A percentile compares a stretch with the other conserved stretches of the same genome.
Conservation (phyloP, 2,888 invertebrate genomes). For the Chorisops tibialis region DNA sequence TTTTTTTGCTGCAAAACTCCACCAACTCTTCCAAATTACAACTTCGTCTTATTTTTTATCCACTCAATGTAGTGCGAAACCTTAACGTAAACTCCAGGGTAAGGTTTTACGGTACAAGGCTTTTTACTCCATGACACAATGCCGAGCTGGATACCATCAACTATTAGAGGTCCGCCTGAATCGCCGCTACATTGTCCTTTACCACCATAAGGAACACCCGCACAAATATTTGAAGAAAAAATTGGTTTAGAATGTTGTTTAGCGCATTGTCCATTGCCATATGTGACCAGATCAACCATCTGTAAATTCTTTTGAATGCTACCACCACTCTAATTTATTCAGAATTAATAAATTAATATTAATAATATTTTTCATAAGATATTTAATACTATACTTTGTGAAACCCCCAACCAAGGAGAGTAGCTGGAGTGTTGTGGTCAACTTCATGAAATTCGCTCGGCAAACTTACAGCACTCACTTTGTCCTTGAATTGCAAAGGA, state of each 20-base stretch:
- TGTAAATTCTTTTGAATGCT: slow-evolving; percentile 46
- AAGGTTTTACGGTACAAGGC: slow-evolving; percentile 50
- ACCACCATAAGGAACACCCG: slow-evolving; percentile 51
- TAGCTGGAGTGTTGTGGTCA: slow-evolving; percentile 36
- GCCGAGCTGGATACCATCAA: slow-evolving; percentile 48
- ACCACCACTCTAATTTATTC: slow-evolving; percentile 40
- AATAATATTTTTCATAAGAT: too few relatives aligned
- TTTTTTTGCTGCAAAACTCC: too few relatives aligned
- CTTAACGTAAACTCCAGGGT: slow-evolving; percentile 52
- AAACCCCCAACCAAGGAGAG: slow-evolving; percentile 46
- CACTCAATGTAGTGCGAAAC: slow-evolving; percentile 48
- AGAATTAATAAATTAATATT: too few relatives aligned
- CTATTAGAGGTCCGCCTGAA: slow-evolving; percentile 53
- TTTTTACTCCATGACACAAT: slow-evolving; percentile 54
- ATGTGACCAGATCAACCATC: slow-evolving; percentile 47
- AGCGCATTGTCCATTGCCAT: slow-evolving; percentile 48
- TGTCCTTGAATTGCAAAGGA: slow-evolving; percentile 39
- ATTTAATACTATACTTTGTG: too few relatives aligned
- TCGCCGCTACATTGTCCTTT: slow-evolving; percentile 53
- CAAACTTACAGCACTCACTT: slow-evolving; percentile 41
- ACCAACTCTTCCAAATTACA: too few relatives aligned
- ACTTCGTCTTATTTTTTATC: slow-evolving; percentile 36
- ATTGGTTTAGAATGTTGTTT: slow-evolving; percentile 41
- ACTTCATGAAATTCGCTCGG: slow-evolving; percentile 36
- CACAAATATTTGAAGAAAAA: slow-evolving; percentile 50